These are phyloP conservation scores for Metridium senile DNA, from an alignment of 92 coral and sea anemone species.

Conservation along the genomic window DNA sequence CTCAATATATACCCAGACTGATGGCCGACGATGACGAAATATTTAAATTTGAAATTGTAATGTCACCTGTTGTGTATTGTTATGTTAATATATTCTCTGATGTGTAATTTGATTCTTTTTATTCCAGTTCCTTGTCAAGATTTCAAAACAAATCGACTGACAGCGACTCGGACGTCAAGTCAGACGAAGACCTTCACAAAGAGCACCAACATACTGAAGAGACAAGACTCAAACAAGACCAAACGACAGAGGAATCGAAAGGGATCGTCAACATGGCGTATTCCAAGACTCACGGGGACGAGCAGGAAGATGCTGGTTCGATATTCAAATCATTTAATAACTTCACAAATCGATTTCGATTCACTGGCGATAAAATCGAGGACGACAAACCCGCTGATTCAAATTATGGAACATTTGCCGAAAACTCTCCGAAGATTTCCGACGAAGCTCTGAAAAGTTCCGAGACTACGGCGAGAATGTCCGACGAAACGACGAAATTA, in stretches of 20 bases:
- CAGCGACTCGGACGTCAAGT: constrained; percentile 32
- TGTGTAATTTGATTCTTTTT: no score
- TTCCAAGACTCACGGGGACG: constrained; percentile 19
- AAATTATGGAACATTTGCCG: constrained; percentile 7
- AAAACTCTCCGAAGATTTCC: constrained; percentile 14
- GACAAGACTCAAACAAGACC: neutral
- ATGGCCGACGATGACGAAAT: no score
- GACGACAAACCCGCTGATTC: constrained; percentile 8
- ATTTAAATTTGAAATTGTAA: no score
- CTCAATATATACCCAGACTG: no score
- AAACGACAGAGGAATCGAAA: neutral
- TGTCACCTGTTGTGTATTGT: no score
- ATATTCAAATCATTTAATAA: constrained; percentile 27
- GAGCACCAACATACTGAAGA: neutral
- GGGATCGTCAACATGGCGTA: constrained; percentile 39
- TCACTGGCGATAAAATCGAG: constrained; percentile 28
- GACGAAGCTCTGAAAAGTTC: neutral
- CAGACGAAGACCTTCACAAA: neutral
- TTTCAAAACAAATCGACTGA: constrained; percentile 25
- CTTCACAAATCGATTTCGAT: constrained; percentile 28
- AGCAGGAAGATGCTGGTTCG: constrained; percentile 14
- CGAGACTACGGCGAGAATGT: neutral
- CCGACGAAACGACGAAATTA: neutral
- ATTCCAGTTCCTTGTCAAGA: constrained; percentile 1
- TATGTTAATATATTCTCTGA: no score